These are phyloP conservation scores for Aphelinus atriplicis DNA, from an alignment of 1,140 invertebrate genomes.

Conservation along the genomic window DNA sequence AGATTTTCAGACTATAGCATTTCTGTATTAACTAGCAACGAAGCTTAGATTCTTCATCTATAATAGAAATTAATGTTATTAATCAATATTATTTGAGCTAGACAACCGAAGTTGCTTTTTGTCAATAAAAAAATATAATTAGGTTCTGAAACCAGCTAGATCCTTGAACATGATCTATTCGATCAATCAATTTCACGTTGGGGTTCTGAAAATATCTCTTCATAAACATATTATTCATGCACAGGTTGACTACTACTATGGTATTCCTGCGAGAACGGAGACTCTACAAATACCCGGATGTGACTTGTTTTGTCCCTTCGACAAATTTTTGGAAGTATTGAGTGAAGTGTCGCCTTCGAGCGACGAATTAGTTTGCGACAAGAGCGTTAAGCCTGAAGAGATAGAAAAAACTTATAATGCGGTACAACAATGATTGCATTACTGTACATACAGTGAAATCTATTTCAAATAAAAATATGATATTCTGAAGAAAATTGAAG, in stretches of 20 bases:
- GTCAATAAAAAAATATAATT: too few species aligned
- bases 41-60: background rate
- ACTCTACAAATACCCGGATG: conserved; percentile 38
- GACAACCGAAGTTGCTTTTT: too few species aligned
- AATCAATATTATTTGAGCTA: too few species aligned
- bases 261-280: conserved; percentile 27
- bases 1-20: background rate
- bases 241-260: conserved; percentile 40
- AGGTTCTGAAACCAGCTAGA: too few species aligned
- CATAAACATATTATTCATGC: background rate
- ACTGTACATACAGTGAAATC: too few species aligned
- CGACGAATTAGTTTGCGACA: conserved; percentile 41
- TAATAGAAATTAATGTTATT: background rate
- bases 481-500: too few species aligned
- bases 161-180: too few species aligned
- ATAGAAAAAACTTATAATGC: conserved; percentile 52
- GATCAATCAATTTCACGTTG: too few species aligned
- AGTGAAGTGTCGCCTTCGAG: conserved; percentile 37
- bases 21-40: background rate
- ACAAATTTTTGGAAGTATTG: conserved; percentile 35
- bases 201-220: too few species aligned
- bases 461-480: too few species aligned
- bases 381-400: conserved; percentile 49
- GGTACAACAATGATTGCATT: background rate
- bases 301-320: conserved; percentile 34